phyloP scores from a whole-genome alignment of 2,888 invertebrate species.

The Megastigmus dorsalis region DNA sequence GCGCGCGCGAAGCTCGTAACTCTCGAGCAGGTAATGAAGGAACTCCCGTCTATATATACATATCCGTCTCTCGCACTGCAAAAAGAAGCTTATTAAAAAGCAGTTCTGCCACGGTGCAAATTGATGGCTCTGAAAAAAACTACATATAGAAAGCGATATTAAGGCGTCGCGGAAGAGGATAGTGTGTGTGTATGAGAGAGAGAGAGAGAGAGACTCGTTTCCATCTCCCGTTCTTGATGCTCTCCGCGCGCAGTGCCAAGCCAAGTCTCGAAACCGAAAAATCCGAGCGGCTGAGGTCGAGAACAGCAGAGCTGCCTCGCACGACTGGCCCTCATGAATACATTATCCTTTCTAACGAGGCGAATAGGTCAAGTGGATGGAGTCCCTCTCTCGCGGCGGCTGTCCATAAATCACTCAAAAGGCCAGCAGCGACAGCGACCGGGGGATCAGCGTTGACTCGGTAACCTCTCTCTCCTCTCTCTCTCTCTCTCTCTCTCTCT shows the following conservation, averaged over 20 bases:
- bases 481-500: slow-evolving; percentile 17
- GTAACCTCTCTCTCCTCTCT: slow-evolving; percentile 55
- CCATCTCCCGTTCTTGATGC: background rate
- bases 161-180: slow-evolving; percentile 34
- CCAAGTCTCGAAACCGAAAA: slow-evolving; percentile 9
- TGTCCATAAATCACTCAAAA: slow-evolving; percentile 69
- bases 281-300: slow-evolving; percentile 24
- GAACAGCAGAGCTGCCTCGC: slow-evolving; percentile 1
- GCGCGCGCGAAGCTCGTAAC: slow-evolving; percentile 4
- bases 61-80: background rate
- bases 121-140: slow-evolving; percentile 37
- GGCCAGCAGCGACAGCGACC: slow-evolving; percentile 47
- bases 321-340: slow-evolving; percentile 66
- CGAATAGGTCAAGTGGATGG: slow-evolving; percentile 70
- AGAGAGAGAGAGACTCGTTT: too few relatives aligned
- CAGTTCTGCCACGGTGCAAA: slow-evolving; percentile 35
- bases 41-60: background rate
- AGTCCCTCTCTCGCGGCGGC: slow-evolving; percentile 58
- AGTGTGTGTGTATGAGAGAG: background rate
- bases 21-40: slow-evolving; percentile 27
- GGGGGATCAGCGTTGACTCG: slow-evolving; percentile 61
- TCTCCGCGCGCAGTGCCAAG: background rate
- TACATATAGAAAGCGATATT: slow-evolving; percentile 27
- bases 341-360: slow-evolving; percentile 71
- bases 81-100: slow-evolving; percentile 49